Conservation (phyloP, 2,113 vertebrate genomes). For the Osmerus eperlanus region DNA sequence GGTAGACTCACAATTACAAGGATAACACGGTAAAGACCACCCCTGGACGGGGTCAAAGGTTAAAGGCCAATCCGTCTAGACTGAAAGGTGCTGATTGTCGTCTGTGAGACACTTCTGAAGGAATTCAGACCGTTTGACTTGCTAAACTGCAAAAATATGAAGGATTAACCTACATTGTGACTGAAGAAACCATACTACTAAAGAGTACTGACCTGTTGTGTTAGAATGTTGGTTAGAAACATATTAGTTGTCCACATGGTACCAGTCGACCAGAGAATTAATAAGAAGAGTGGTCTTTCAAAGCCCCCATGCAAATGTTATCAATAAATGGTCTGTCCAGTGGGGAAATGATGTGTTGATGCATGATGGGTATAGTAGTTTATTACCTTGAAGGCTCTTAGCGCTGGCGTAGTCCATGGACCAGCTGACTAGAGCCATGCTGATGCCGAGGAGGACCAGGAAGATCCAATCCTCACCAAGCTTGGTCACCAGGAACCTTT, state of each 20-base stretch:
- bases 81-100: too few relatives aligned
- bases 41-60: background rate
- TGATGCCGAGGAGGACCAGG: constrained; percentile 85
- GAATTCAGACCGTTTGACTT: too few relatives aligned
- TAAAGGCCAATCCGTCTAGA: background rate
- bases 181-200: too few relatives aligned
- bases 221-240: too few relatives aligned
- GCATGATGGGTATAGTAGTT: background rate
- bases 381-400: constrained; percentile 85
- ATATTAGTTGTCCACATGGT: too few relatives aligned
- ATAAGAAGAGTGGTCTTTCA: too few relatives aligned
- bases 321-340: too few relatives aligned
- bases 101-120: too few relatives aligned
- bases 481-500: constrained; percentile 78
- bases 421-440: constrained; percentile 96
- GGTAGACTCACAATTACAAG: background rate
- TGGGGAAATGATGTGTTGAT: background rate
- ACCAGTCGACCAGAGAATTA: background rate
- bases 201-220: too few relatives aligned
- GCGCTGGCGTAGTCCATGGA: constrained; percentile 92
- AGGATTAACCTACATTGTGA: too few relatives aligned
- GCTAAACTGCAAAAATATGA: too few relatives aligned
- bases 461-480: constrained; percentile 96
- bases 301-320: too few relatives aligned
- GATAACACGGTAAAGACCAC: constrained; percentile 2